Evolutionary conservation across 2,797 vertebrate species (phyloP).

Genomic region (Megalops cyprinoides): DNA sequence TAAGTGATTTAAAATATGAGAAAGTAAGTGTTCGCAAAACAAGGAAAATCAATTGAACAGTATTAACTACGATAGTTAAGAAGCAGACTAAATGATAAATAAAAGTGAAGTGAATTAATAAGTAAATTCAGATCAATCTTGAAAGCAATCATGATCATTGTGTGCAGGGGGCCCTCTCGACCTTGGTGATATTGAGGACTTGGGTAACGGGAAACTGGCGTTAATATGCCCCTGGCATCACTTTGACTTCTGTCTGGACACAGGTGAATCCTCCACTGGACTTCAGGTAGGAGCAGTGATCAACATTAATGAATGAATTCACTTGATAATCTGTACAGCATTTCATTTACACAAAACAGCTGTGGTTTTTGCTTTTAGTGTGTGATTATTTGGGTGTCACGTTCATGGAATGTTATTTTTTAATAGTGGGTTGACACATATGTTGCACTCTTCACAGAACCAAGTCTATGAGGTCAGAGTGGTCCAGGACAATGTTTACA

Average conservation of each 20-base stretch:
- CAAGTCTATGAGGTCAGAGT: slow-evolving; percentile 66
- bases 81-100: too few relatives aligned
- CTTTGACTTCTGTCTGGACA: slow-evolving; percentile 68
- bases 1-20: not conserved
- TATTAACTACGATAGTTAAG: too few relatives aligned
- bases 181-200: slow-evolving; percentile 68
- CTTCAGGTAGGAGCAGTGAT: slow-evolving; percentile 55
- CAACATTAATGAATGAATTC: not conserved
- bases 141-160: not conserved
- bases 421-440: not conserved
- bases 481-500: slow-evolving; percentile 59
- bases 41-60: too few relatives aligned
- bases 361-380: too few relatives aligned
- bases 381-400: not conserved
- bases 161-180: slow-evolving; percentile 66
- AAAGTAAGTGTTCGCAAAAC: too few relatives aligned
- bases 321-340: too few relatives aligned
- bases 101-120: too few relatives aligned
- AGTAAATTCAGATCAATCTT: not conserved
- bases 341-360: too few relatives aligned
- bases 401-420: not conserved
- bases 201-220: slow-evolving; percentile 61
- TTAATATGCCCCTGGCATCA: slow-evolving; percentile 69
- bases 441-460: slow-evolving; percentile 54
- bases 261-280: slow-evolving; percentile 63